Percentiles rank a stretch among this genome's conserved stretches.
These are phyloP conservation scores for Diabrotica virgifera DNA, from an alignment of 1,140 invertebrate species.

Conservation along the genomic window DNA sequence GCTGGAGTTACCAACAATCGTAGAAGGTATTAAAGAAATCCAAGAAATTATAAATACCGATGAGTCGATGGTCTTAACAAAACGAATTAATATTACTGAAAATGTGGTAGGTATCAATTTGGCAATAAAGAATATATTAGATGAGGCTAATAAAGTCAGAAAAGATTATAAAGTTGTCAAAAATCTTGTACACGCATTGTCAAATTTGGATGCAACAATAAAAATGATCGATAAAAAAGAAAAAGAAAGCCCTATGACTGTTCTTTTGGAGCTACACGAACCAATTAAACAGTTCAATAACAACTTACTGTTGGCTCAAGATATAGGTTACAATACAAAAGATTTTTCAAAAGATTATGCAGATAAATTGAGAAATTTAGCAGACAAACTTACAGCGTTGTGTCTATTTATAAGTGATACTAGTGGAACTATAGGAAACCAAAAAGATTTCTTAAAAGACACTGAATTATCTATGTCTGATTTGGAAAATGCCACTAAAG, in stretches of 20 bases:
- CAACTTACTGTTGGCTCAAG: conserved; percentile 21
- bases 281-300: conserved; percentile 21
- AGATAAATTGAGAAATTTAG: conserved; percentile 20
- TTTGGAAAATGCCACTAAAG: conserved; percentile 10
- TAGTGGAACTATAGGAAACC: conserved; percentile 6
- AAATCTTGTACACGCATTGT: conserved; percentile 18
- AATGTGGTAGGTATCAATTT: conserved; percentile 8
- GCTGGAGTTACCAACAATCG: conserved; percentile 23
- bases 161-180: conserved; percentile 26
- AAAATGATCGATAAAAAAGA: not conserved
- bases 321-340: conserved; percentile 25
- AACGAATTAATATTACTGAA: conserved; percentile 4
- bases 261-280: not conserved
- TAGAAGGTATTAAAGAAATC: conserved; percentile 14
- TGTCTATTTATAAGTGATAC: conserved; percentile 23
- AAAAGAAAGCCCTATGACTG: not conserved
- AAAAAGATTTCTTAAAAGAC: conserved; percentile 20
- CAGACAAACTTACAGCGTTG: conserved; percentile 24
- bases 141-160: conserved; percentile 25
- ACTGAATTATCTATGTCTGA: conserved; percentile 18
- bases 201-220: conserved; percentile 1
- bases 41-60: conserved; percentile 10
- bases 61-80: conserved; percentile 11
- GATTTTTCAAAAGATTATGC: conserved; percentile 28
- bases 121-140: conserved; percentile 11